Conservation (phyloP, 2,888 invertebrate species). For the Drosophila pseudotalamancana region DNA sequence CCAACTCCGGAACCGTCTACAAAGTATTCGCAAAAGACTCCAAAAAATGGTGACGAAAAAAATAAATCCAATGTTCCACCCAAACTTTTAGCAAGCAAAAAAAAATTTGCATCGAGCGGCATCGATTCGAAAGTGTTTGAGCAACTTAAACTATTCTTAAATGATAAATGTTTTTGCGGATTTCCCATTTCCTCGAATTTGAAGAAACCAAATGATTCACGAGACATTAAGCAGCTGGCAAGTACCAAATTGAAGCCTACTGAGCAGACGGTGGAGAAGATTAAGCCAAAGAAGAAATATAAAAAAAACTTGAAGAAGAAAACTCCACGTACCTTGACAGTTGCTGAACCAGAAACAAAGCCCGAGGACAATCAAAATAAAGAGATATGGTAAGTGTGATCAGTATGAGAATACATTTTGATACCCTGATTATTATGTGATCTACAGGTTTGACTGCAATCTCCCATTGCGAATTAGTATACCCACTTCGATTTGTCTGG, state of each 20-base stretch:
- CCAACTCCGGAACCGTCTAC: neutral
- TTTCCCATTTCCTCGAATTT: neutral
- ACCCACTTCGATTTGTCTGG: conserved; percentile 33
- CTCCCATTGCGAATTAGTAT: conserved; percentile 52
- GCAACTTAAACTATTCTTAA: neutral
- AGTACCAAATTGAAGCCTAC: neutral
- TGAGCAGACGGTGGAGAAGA: conserved; percentile 1
- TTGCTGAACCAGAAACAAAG: neutral
- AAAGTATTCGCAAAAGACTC: neutral
- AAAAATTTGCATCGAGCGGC: neutral
- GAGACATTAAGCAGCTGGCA: neutral
- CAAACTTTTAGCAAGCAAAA: neutral
- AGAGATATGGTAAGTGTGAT: conserved; percentile 56
- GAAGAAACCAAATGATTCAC: neutral
- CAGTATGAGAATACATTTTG: neutral
- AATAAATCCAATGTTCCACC: neutral
- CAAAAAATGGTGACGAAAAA: neutral
- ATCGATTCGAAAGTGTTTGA: neutral
- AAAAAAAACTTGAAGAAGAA: conserved; percentile 12
- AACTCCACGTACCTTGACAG: neutral
- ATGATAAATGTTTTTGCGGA: neutral
- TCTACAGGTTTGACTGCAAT: conserved; percentile 61
- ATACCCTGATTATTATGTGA: neutral
- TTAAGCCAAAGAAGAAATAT: conserved; percentile 11
- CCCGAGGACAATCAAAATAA: neutral